Percentiles rank a stretch among this genome's conserved stretches.
phyloP scores from a whole-genome alignment of 30 jellyfish, hydroid and myxozoan species.

The Euphysa ruthae region DNA sequence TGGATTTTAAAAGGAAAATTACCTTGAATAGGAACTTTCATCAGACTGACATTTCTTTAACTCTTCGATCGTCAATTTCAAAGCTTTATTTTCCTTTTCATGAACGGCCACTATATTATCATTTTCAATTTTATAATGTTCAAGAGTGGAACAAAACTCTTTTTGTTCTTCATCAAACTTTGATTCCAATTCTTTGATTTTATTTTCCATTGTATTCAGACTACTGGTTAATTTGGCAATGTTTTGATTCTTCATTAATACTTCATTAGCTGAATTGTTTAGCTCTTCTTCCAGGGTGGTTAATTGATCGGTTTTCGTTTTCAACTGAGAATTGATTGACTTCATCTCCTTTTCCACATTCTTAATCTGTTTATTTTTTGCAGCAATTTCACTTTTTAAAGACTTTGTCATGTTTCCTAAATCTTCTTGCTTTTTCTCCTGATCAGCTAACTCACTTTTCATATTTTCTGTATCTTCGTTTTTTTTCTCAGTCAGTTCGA shows the following conservation, averaged over 20 bases:
- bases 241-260: background rate
- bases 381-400: slow-evolving; percentile 35
- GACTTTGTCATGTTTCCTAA: slow-evolving; percentile 52
- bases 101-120: slow-evolving; percentile 66
- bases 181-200: slow-evolving; percentile 14
- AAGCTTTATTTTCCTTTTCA: slow-evolving; percentile 54
- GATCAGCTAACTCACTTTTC: slow-evolving; percentile 36
- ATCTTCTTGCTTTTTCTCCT: slow-evolving; percentile 45
- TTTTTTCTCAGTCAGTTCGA: slow-evolving; percentile 15
- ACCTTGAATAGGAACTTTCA: slow-evolving; percentile 1
- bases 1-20: too few relatives aligned
- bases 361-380: slow-evolving; percentile 41
- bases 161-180: slow-evolving; percentile 33
- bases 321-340: slow-evolving; percentile 40
- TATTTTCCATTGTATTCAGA: slow-evolving; percentile 24
- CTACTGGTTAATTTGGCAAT: background rate
- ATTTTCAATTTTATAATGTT: slow-evolving; percentile 71
- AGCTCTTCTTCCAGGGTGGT: slow-evolving; percentile 29
- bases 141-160: slow-evolving; percentile 81
- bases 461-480: slow-evolving; percentile 30
- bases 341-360: slow-evolving; percentile 55
- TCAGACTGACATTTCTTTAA: slow-evolving; percentile 1
- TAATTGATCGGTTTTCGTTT: slow-evolving; percentile 24
- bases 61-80: slow-evolving; percentile 27
- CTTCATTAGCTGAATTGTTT: background rate